phyloP scores from a whole-genome alignment of 1,140 invertebrate species.

The Panagrolaimus sp. region DNA sequence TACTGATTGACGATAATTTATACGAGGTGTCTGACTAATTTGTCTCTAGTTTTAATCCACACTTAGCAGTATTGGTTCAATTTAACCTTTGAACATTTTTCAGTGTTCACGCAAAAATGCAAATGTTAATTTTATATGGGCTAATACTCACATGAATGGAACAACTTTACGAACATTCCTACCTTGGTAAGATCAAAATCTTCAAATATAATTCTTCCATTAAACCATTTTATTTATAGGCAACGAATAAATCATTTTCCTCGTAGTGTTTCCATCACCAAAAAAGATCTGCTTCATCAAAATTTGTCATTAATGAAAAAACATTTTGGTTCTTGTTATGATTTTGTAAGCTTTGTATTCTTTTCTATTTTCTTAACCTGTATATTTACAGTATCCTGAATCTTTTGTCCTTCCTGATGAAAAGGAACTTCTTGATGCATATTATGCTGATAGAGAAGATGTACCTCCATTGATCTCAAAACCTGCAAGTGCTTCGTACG shows the following conservation, averaged over 20 bases:
- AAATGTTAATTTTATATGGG: constrained; percentile 45
- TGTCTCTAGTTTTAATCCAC: too few species aligned
- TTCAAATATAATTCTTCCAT: not conserved
- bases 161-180: constrained; percentile 28
- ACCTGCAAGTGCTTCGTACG: constrained; percentile 39
- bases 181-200: constrained; percentile 35
- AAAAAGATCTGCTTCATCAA: constrained; percentile 42
- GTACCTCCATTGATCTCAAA: constrained; percentile 52
- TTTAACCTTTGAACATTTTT: constrained; percentile 20
- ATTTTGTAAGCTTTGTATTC: constrained; percentile 36
- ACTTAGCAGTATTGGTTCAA: not conserved
- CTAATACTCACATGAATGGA: constrained; percentile 39
- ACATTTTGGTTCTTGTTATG: constrained; percentile 25
- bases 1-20: too few species aligned
- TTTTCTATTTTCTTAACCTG: constrained; percentile 12
- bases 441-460: constrained; percentile 36
- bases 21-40: too few species aligned
- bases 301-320: constrained; percentile 31
- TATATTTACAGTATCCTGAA: constrained; percentile 50
- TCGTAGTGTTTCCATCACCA: constrained; percentile 39
- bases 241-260: constrained; percentile 47
- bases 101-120: constrained; percentile 43
- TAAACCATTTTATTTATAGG: constrained; percentile 27
- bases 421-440: not conserved
- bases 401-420: constrained; percentile 33